These are phyloP conservation scores for Ips nitidus DNA, from an alignment of 1,140 invertebrate genomes.

Conservation along the genomic window DNA sequence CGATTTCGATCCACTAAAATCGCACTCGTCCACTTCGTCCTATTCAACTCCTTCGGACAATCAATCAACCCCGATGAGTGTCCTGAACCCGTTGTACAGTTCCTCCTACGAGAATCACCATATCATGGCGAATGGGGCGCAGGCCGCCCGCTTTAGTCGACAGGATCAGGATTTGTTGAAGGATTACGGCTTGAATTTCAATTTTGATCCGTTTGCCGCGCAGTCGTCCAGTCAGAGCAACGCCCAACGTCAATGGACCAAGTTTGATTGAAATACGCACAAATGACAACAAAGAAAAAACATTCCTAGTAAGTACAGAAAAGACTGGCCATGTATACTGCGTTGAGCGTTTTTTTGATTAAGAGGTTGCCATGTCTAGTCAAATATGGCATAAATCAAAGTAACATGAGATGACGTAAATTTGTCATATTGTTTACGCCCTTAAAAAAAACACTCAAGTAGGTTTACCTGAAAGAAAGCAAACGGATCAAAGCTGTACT, in stretches of 20 bases:
- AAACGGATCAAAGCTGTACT: too few species aligned
- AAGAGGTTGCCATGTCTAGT: too few species aligned
- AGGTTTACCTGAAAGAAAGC: too few species aligned
- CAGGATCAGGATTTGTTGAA: slow-evolving; percentile 58
- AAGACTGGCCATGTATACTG: too few species aligned
- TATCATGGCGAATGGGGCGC: slow-evolving; percentile 38
- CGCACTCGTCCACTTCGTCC: slow-evolving; percentile 40
- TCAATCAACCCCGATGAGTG: slow-evolving; percentile 37
- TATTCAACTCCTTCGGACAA: slow-evolving; percentile 32
- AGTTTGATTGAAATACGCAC: slow-evolving; percentile 1
- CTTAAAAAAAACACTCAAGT: too few species aligned
- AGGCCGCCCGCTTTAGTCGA: slow-evolving; percentile 30
- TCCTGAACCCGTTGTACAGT: slow-evolving; percentile 49
- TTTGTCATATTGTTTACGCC: too few species aligned
- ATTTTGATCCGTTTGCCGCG: slow-evolving; percentile 41
- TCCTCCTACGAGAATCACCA: slow-evolving; percentile 47
- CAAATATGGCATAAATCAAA: too few species aligned
- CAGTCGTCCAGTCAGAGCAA: not conserved
- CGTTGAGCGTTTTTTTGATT: too few species aligned
- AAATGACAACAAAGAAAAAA: too few species aligned
- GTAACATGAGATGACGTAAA: too few species aligned
- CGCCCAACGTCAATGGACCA: not conserved
- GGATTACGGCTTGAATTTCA: slow-evolving; percentile 60
- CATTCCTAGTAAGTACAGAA: too few species aligned
- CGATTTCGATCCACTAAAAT: slow-evolving; percentile 63